These are phyloP conservation scores for Champsocephalus gunnari DNA, from an alignment of 2,797 vertebrate genomes.

Conservation along the genomic window DNA sequence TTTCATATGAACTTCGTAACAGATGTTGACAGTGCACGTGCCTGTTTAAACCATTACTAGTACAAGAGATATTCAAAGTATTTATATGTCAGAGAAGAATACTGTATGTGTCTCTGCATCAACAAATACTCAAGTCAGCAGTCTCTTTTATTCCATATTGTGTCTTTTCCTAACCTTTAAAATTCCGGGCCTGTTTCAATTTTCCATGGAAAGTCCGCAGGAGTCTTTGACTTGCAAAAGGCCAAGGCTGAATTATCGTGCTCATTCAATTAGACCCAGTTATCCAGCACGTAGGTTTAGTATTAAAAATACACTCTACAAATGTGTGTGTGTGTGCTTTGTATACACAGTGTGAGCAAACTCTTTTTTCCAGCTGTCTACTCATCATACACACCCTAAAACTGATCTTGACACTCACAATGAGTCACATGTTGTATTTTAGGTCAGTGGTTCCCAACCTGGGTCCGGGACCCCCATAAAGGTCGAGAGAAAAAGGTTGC, in stretches of 20 bases:
- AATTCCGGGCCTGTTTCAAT: constrained; percentile 12
- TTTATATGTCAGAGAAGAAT: neutral
- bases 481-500: neutral
- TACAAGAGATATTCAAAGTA: too few species aligned
- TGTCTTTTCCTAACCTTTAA: constrained; percentile 17
- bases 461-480: neutral
- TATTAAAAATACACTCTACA: neutral
- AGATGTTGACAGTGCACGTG: neutral
- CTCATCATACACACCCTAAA: neutral
- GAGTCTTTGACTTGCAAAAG: constrained; percentile 35
- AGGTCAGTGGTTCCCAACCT: neutral
- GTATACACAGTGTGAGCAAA: neutral
- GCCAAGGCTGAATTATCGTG: constrained; percentile 6
- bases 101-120: neutral
- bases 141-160: neutral
- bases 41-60: too few species aligned
- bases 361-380: neutral
- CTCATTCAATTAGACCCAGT: constrained; percentile 39
- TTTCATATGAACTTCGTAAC: too few species aligned
- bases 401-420: neutral
- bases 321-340: neutral
- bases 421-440: neutral
- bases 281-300: constrained; percentile 5
- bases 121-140: neutral
- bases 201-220: constrained; percentile 39